Evolutionary conservation across 1,140 invertebrate genomes (phyloP).

Genomic region (Cataglyphis hispanica): DNA sequence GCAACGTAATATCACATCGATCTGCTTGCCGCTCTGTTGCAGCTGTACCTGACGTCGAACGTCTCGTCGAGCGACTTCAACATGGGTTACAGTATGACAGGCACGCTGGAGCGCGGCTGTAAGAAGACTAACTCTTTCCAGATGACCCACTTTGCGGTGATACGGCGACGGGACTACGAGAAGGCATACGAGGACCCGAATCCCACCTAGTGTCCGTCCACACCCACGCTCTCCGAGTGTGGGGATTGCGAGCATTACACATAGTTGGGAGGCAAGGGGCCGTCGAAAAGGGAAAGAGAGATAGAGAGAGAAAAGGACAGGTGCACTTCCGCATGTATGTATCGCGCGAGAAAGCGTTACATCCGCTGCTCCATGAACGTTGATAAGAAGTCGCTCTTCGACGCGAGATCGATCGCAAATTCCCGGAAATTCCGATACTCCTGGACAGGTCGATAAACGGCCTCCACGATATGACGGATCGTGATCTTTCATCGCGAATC

Average conservation of each 20-base stretch:
- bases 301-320: neutral
- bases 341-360: neutral
- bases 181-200: slow-evolving; percentile 85
- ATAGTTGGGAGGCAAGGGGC: slow-evolving; percentile 70
- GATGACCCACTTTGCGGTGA: slow-evolving; percentile 95
- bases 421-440: slow-evolving; percentile 13
- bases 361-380: neutral
- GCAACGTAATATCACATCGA: slow-evolving; percentile 49
- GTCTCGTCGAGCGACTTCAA: slow-evolving; percentile 94
- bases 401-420: slow-evolving; percentile 14
- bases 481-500: slow-evolving; percentile 3
- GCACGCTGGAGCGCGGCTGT: slow-evolving; percentile 93
- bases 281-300: slow-evolving; percentile 17
- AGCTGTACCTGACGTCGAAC: slow-evolving; percentile 92
- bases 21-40: slow-evolving; percentile 72
- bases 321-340: slow-evolving; percentile 31
- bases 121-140: slow-evolving; percentile 92
- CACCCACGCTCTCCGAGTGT: slow-evolving; percentile 84
- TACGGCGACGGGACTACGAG: slow-evolving; percentile 89
- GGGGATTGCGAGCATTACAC: slow-evolving; percentile 84
- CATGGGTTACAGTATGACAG: slow-evolving; percentile 95
- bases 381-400: slow-evolving; percentile 29
- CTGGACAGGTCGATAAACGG: neutral
- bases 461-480: slow-evolving; percentile 18
- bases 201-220: slow-evolving; percentile 86